Evolutionary conservation across 2,888 invertebrate genomes (phyloP).

Genomic region (Trachelus iudaicus): DNA sequence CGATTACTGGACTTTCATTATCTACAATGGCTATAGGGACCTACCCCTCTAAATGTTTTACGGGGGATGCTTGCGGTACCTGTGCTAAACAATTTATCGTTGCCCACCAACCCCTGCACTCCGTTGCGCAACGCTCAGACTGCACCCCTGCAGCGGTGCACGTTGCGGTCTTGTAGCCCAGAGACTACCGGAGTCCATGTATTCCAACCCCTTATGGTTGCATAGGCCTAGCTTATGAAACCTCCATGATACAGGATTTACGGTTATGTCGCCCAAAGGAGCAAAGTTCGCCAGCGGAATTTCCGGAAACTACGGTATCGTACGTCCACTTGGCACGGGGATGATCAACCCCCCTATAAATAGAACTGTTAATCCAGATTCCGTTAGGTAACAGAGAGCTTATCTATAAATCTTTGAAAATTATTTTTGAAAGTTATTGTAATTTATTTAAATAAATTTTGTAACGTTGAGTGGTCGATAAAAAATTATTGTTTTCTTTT

Average conservation of each 20-base stretch:
- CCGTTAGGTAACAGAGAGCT: neutral
- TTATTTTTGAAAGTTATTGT: too few relatives aligned
- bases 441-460: too few relatives aligned
- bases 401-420: neutral
- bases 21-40: neutral
- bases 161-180: neutral
- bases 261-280: neutral
- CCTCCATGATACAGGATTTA: neutral
- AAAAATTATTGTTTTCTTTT: too few relatives aligned
- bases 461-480: too few relatives aligned
- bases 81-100: neutral
- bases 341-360: neutral
- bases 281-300: neutral
- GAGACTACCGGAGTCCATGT: neutral
- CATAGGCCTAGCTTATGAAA: neutral
- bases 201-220: neutral
- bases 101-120: neutral
- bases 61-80: neutral
- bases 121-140: neutral
- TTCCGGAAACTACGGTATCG: neutral
- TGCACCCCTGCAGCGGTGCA: neutral
- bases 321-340: neutral
- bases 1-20: neutral
- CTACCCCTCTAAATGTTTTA: neutral
- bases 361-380: neutral